Base-by-base conservation (phyloP, 1,140 invertebrate species). In the Zaprionus africanus region DNA sequence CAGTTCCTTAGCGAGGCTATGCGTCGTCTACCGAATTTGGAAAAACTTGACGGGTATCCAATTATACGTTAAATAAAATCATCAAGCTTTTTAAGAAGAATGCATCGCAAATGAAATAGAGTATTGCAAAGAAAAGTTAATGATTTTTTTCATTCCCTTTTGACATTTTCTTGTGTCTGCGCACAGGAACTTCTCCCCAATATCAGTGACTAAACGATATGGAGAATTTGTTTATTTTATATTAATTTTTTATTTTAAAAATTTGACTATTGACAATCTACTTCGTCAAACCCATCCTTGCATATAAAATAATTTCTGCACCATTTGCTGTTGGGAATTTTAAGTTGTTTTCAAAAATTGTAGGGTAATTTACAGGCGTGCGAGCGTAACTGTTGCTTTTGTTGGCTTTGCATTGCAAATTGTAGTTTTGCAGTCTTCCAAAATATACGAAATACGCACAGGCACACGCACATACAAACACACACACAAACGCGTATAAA, bases 31-130 rank as follows among this genome's bases (percentile, higher is more conserved):
- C 96, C 96, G 15, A 95, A 95, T 82, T 92, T 99, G 6, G 97
- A 96, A 87, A 98, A 98, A 93, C 93, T 99, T 13, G 98, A 99
- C 93, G 98, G 84, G 0, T 96, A 96, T 78, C 95, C 96, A 1
- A 94, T 97, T 9, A 92, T 96, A 62, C 92, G 95, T 54, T 81
- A 88, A 54, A 12, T 13, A 0, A 43, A 49, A 41, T 60, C 36
- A 1, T 26, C 1, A 6, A 12, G 0, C 26, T 58, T 5, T 4
- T 31, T 43, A 12, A 7, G 31, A 26, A 63, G 13, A 15, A 1
- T 34, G 9, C 28, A 22, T 17, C 59, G 31, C 28, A 49, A 68
- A 59, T 68, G 31, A 38, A 79, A 82, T 79, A 82, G 72, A 78
- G 46, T 36, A 51, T 4, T 41, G 64, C 53, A 24, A 43, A 24